Percentiles rank a stretch among this genome's conserved stretches.
Conservation (phyloP, 2,888 invertebrate species). For the Nowickia ferox region DNA sequence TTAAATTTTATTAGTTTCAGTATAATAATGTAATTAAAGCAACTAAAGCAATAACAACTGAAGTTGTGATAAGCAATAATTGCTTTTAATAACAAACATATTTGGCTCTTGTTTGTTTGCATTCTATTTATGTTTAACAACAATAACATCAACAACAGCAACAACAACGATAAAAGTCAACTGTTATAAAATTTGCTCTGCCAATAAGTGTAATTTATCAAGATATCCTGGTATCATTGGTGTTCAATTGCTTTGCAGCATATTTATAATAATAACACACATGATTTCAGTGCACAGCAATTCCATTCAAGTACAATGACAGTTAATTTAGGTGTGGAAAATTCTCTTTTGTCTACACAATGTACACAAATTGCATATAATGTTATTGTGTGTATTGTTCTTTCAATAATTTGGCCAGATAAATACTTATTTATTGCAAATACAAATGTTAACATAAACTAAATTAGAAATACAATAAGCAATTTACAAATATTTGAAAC, state of each 20-base stretch:
- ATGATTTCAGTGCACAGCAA: background rate
- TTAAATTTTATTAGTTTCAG: background rate
- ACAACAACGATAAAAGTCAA: background rate
- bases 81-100: conserved; percentile 37
- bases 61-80: conserved; percentile 58
- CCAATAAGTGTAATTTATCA: conserved; percentile 62
- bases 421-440: conserved; percentile 17
- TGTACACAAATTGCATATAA: background rate
- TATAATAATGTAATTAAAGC: conserved; percentile 29
- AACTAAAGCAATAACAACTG: conserved; percentile 14
- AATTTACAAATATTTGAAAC: background rate
- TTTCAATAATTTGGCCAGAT: conserved; percentile 48
- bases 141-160: background rate
- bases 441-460: conserved; percentile 5
- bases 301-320: conserved; percentile 48
- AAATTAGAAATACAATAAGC: background rate
- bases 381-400: conserved; percentile 19
- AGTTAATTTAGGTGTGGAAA: conserved; percentile 49
- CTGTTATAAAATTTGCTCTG: conserved; percentile 56
- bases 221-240: conserved; percentile 34
- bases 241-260: conserved; percentile 15
- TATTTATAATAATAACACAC: background rate
- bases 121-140: background rate
- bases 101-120: background rate
- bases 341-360: background rate